A percentile compares a stretch with the other conserved stretches of the same genome.
Evolutionary conservation across 2,888 invertebrate species (phyloP).

Genomic region (Oegoconia quadripuncta): DNA sequence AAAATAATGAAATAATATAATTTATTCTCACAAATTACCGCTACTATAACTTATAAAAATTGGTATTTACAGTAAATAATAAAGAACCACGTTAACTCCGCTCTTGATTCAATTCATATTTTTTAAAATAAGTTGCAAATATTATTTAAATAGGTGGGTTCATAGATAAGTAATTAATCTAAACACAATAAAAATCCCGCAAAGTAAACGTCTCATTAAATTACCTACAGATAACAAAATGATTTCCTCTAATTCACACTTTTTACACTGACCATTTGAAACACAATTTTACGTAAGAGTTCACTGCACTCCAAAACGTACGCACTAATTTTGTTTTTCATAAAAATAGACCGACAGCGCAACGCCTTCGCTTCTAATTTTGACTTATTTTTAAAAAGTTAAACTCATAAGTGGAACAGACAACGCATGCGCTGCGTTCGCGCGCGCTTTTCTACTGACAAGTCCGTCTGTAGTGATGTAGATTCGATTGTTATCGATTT

Average conservation of each 20-base stretch:
- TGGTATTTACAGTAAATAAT: no score
- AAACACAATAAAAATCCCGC: no score
- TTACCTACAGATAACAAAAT: slow-evolving; percentile 8
- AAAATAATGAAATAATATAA: no score
- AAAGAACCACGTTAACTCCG: no score
- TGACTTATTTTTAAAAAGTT: slow-evolving; percentile 16
- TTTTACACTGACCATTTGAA: slow-evolving; percentile 13
- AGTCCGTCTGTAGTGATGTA: slow-evolving; percentile 29
- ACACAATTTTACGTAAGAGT: slow-evolving; percentile 30
- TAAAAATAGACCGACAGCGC: slow-evolving; percentile 48
- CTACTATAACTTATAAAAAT: no score
- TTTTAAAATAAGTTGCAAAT: no score
- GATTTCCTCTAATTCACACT: slow-evolving; percentile 10
- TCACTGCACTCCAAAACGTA: slow-evolving; percentile 65
- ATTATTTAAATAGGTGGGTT: no score
- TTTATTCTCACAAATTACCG: no score
- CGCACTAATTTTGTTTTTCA: slow-evolving; percentile 38
- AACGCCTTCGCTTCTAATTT: slow-evolving; percentile 41
- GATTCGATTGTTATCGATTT: slow-evolving; percentile 32
- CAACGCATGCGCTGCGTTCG: slow-evolving; percentile 49
- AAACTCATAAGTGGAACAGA: slow-evolving; percentile 25
- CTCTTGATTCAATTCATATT: no score
- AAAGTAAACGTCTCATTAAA: background rate
- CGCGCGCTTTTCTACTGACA: slow-evolving; percentile 55
- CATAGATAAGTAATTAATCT: no score